Percentiles rank a stretch among this genome's conserved stretches.
Evolutionary conservation across 1,140 invertebrate species (phyloP).

Genomic region (Drosophila guanche): DNA sequence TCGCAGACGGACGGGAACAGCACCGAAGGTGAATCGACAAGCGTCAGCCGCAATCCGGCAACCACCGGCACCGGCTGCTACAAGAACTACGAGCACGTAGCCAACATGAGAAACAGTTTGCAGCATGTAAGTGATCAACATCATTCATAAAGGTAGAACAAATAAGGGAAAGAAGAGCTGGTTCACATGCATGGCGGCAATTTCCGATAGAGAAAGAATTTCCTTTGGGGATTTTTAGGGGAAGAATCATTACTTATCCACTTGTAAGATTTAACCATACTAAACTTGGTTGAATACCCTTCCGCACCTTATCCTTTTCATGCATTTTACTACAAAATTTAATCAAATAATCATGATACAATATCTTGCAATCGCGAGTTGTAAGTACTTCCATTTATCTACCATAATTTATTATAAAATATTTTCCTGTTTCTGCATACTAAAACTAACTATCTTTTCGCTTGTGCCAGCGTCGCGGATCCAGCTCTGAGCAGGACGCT

Average conservation of each 20-base stretch:
- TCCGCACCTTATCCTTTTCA: neutral
- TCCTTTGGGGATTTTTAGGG: too few species aligned
- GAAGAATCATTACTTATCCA: too few species aligned
- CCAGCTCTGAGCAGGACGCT: slow-evolving; percentile 78
- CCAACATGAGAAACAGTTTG: slow-evolving; percentile 86
- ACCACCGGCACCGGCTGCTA: slow-evolving; percentile 92
- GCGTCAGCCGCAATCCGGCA: slow-evolving; percentile 86
- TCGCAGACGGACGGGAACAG: slow-evolving; percentile 94
- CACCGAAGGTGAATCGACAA: slow-evolving; percentile 90
- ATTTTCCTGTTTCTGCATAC: neutral
- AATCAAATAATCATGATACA: slow-evolving; percentile 18
- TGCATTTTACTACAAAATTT: slow-evolving; percentile 5
- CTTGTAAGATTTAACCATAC: too few species aligned
- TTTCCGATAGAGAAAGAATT: too few species aligned
- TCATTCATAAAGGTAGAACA: too few species aligned
- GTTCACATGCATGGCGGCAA: too few species aligned
- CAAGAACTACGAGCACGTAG: slow-evolving; percentile 91
- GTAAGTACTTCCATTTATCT: slow-evolving; percentile 17
- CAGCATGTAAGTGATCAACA: slow-evolving; percentile 84
- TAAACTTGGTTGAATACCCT: too few species aligned
- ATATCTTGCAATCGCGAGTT: slow-evolving; percentile 6
- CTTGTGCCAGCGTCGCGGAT: slow-evolving; percentile 64
- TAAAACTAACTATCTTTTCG: slow-evolving; percentile 15
- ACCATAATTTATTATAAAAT: too few species aligned
- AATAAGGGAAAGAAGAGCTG: too few species aligned